A percentile compares a stretch with the other conserved stretches of the same genome.
Conservation (phyloP, 2,797 vertebrate genomes). For the Nasua narica region DNA sequence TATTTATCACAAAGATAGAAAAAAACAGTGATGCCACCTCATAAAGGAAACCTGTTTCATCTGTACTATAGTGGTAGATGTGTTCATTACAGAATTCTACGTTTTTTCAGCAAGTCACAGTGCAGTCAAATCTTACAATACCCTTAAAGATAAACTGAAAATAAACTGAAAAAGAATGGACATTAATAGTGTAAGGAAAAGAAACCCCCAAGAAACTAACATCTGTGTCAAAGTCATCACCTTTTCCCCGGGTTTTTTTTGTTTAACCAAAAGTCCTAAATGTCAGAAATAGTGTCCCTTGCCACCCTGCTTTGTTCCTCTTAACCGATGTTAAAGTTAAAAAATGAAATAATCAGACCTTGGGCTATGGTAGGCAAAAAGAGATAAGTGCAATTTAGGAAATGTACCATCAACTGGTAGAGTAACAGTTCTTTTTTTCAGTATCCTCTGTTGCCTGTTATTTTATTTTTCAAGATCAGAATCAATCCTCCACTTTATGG, state of each 20-base stretch:
- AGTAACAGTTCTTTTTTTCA: background rate
- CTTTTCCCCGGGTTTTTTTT: background rate
- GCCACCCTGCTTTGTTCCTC: background rate
- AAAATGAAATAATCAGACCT: constrained; percentile 36
- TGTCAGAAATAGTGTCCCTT: background rate
- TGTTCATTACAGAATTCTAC: background rate
- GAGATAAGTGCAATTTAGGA: background rate
- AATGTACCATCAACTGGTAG: background rate
- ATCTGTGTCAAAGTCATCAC: constrained; percentile 9
- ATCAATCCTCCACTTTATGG: constrained; percentile 23
- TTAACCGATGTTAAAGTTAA: background rate
- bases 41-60: background rate
- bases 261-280: background rate
- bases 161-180: background rate
- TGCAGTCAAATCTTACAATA: background rate
- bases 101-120: constrained; percentile 1
- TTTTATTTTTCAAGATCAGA: constrained; percentile 45
- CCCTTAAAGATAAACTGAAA: background rate
- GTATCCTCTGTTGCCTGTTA: background rate
- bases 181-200: background rate
- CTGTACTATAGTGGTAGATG: background rate
- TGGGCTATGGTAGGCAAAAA: background rate
- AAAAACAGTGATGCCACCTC: background rate
- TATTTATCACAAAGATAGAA: constrained; percentile 35
- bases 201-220: background rate